Conservation (phyloP, 2,888 invertebrate species). For the Andrena fulva region DNA sequence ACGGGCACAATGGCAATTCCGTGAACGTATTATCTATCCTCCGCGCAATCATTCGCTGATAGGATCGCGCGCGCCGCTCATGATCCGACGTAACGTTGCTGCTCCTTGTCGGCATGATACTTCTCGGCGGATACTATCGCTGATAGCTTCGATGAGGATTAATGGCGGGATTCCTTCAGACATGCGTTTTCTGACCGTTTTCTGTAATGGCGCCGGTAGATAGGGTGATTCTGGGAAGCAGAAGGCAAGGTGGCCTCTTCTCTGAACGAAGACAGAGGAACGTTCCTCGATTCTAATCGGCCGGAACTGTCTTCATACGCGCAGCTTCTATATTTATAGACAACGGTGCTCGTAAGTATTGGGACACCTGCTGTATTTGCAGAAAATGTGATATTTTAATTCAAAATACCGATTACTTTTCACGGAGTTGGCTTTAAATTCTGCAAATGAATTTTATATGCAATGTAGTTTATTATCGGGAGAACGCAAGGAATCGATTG, state of each 20-base stretch:
- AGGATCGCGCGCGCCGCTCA: constrained; percentile 3
- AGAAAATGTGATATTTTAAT: too few species aligned
- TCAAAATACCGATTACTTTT: too few species aligned
- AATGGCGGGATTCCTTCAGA: background rate
- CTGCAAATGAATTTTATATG: too few species aligned
- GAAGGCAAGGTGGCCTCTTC: background rate
- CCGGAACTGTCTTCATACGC: too few species aligned
- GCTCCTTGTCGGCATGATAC: constrained; percentile 5
- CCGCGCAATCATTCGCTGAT: constrained; percentile 14
- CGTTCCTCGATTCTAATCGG: too few species aligned
- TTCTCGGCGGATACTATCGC: background rate
- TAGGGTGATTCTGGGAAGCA: background rate
- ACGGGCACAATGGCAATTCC: constrained; percentile 24
- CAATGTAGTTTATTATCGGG: too few species aligned
- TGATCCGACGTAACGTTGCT: background rate
- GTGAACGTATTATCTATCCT: constrained; percentile 24
- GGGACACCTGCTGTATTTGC: too few species aligned
- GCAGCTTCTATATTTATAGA: too few species aligned
- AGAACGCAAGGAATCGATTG: too few species aligned
- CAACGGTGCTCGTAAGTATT: too few species aligned
- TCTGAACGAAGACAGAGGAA: background rate
- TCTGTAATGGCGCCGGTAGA: background rate
- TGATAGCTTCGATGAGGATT: background rate
- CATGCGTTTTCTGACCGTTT: background rate
- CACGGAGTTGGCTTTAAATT: too few species aligned